Conservation (phyloP, 2,888 invertebrate species). For the Antheraea yamamai region DNA sequence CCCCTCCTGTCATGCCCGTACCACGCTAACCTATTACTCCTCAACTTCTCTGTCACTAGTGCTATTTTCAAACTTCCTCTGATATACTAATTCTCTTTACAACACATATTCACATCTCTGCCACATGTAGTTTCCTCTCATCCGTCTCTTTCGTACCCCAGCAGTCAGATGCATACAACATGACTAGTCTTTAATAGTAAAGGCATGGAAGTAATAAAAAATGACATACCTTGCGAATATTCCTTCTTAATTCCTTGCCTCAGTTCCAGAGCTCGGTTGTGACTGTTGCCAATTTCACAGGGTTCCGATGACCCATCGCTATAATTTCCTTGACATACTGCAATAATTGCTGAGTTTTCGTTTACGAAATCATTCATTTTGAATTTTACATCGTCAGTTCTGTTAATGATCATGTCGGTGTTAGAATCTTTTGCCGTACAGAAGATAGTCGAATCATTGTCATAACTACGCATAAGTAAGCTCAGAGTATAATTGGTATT, state of each 20-base stretch:
- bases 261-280: background rate
- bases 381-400: background rate
- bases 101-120: too few species aligned
- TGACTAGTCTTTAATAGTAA: too few species aligned
- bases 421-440: background rate
- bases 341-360: background rate
- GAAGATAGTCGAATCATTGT: background rate
- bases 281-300: background rate
- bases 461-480: background rate
- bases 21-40: too few species aligned
- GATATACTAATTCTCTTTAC: too few species aligned
- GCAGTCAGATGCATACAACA: too few species aligned
- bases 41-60: too few species aligned
- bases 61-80: too few species aligned
- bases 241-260: background rate
- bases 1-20: too few species aligned
- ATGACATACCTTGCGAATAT: background rate
- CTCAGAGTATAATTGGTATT: conserved; percentile 2
- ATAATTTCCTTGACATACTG: background rate
- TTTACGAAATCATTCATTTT: background rate
- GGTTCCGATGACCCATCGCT: background rate
- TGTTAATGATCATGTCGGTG: background rate
- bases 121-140: too few species aligned
- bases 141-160: too few species aligned
- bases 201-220: background rate